These are phyloP conservation scores for Epinotia ramella DNA, from an alignment of 2,888 invertebrate species.

Conservation along the genomic window DNA sequence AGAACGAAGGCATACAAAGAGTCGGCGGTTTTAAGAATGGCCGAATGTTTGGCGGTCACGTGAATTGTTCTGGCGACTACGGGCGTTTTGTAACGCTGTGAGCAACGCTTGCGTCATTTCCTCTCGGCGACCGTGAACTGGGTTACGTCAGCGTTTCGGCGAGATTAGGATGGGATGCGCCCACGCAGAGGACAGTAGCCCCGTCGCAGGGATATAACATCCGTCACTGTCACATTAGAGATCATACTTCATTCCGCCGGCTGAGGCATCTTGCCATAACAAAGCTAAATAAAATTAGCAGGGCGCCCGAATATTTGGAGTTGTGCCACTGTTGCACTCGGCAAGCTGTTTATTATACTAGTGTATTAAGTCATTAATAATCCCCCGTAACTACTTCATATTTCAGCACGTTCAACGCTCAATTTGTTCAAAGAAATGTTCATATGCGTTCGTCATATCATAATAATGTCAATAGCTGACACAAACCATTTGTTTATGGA, in stretches of 20 bases:
- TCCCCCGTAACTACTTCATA: slow-evolving; percentile 3
- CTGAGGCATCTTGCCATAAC: slow-evolving; percentile 26
- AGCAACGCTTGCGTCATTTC: slow-evolving; percentile 80
- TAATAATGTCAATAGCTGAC: slow-evolving; percentile 12
- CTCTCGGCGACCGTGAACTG: slow-evolving; percentile 82
- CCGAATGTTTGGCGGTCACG: slow-evolving; percentile 54
- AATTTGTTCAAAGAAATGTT: not conserved
- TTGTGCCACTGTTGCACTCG: slow-evolving; percentile 20
- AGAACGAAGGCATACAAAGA: slow-evolving; percentile 29
- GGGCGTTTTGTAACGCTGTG: slow-evolving; percentile 65
- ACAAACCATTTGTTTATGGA: slow-evolving; percentile 27
- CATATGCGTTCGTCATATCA: not conserved
- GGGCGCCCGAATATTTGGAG: slow-evolving; percentile 22
- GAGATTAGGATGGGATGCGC: slow-evolving; percentile 77
- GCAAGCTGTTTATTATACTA: not conserved
- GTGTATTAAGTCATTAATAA: slow-evolving; percentile 17
- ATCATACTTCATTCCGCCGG: not conserved
- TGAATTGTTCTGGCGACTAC: slow-evolving; percentile 70
- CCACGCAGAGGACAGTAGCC: slow-evolving; percentile 69
- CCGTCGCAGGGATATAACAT: slow-evolving; percentile 42
- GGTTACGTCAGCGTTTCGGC: slow-evolving; percentile 77
- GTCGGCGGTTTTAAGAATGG: slow-evolving; percentile 29
- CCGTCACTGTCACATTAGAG: slow-evolving; percentile 26
- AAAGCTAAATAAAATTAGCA: slow-evolving; percentile 21
- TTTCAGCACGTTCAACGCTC: not conserved